Evolutionary conservation across 2,113 vertebrate genomes (phyloP).

Genomic region (Perca schrenkii): DNA sequence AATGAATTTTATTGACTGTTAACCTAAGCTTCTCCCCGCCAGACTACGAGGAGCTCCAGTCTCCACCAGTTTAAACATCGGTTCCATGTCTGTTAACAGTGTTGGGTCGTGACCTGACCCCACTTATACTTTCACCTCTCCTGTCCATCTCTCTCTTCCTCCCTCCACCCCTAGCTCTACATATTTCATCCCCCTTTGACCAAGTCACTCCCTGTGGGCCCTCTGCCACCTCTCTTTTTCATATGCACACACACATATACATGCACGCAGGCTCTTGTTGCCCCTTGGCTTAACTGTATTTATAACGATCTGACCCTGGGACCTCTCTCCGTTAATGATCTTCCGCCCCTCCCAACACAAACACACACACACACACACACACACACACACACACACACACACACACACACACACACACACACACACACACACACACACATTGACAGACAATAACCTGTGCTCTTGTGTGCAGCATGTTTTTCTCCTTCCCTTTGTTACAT

Average conservation of each 20-base stretch:
- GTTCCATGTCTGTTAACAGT: conserved; percentile 80
- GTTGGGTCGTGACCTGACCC: conserved; percentile 77
- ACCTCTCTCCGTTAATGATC: conserved; percentile 77
- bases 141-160: conserved; percentile 44
- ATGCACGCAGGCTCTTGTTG: conserved; percentile 43
- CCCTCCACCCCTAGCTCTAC: conserved; percentile 24
- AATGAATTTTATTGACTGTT: conserved; percentile 66
- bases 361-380: conserved; percentile 46
- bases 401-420: too few species aligned
- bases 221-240: conserved; percentile 19
- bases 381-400: neutral
- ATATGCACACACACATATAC: conserved; percentile 2
- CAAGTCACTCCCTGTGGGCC: conserved; percentile 65
- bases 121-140: conserved; percentile 76
- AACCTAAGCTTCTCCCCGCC: conserved; percentile 15
- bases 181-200: conserved; percentile 64
- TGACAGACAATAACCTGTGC: conserved; percentile 62
- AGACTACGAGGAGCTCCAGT: conserved; percentile 34
- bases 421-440: too few species aligned
- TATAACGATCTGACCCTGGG: conserved; percentile 81
- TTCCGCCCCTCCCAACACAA: conserved; percentile 53
- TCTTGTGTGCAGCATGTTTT: neutral
- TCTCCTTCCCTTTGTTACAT: conserved; percentile 33
- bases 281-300: conserved; percentile 75
- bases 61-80: conserved; percentile 74